Evolutionary conservation across 53 echinoderm and acorn worm species (phyloP).

Genomic region (Echinarachnius parma): DNA sequence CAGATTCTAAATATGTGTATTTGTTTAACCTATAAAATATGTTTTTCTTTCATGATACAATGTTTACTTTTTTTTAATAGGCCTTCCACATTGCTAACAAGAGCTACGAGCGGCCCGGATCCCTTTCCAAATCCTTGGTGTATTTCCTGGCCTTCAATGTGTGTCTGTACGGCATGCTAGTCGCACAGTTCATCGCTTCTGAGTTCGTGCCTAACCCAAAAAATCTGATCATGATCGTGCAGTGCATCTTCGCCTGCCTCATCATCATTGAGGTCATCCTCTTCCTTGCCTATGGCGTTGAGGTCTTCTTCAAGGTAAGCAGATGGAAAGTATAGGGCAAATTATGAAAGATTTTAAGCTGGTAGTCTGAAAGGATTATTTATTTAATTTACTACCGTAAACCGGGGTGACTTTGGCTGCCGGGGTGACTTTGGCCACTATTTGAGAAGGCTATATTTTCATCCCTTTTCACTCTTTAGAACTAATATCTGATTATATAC

Average conservation of each 20-base stretch:
- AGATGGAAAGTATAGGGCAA: no score
- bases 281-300: slow-evolving; percentile 92
- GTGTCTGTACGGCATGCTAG: slow-evolving; percentile 66
- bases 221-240: slow-evolving; percentile 65
- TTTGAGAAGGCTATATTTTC: no score
- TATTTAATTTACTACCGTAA: no score
- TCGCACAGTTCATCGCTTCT: slow-evolving; percentile 73
- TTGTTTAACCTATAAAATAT: no score
- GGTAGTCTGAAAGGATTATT: no score
- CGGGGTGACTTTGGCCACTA: no score
- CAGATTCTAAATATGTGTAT: no score
- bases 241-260: slow-evolving; percentile 71
- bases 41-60: no score
- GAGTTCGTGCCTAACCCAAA: slow-evolving; percentile 58
- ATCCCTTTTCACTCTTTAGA: no score
- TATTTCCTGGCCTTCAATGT: slow-evolving; percentile 84
- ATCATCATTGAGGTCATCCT: slow-evolving; percentile 87
- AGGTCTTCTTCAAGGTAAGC: slow-evolving; percentile 91
- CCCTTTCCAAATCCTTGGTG: slow-evolving; percentile 82
- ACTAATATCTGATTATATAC: no score
- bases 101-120: slow-evolving; percentile 74
- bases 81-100: slow-evolving; percentile 88
- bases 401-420: no score
- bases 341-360: no score
- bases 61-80: slow-evolving; percentile 35